A percentile compares a stretch with the other conserved stretches of the same genome.
These are phyloP conservation scores for Coregonus ussuriensis DNA, from an alignment of 2,797 vertebrate species.

Conservation along the genomic window DNA sequence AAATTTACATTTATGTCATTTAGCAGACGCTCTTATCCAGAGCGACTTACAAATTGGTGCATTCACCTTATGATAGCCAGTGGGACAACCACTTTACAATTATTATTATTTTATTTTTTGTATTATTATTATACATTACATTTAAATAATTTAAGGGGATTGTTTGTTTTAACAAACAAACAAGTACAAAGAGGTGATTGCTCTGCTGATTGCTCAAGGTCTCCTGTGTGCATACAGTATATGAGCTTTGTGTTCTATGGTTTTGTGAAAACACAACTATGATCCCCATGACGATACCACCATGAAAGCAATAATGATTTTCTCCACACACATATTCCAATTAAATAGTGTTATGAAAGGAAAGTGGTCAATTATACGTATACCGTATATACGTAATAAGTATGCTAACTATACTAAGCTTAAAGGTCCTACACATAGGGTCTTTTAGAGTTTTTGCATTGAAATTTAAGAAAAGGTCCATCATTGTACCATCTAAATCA, in stretches of 20 bases:
- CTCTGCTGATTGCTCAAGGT: background rate
- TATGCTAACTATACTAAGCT: background rate
- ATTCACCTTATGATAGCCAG: no score
- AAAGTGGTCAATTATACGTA: background rate
- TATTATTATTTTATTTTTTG: no score
- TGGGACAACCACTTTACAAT: no score
- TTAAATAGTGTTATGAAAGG: background rate
- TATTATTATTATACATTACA: no score
- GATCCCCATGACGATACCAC: background rate
- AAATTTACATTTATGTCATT: background rate
- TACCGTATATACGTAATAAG: background rate
- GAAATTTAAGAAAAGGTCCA: background rate
- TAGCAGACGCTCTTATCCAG: no score
- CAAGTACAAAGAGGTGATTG: slow-evolving; percentile 8
- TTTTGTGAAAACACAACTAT: background rate
- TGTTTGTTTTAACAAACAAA: background rate
- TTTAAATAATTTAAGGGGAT: no score
- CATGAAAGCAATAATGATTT: background rate
- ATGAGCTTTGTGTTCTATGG: background rate
- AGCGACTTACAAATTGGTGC: no score
- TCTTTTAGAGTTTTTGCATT: no score
- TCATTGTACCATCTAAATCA: no score
- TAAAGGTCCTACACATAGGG: no score
- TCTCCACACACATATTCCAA: background rate
- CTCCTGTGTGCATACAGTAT: background rate